Conservation (phyloP, 2,888 invertebrate species). For the Acanthosepion pharaonis region DNA sequence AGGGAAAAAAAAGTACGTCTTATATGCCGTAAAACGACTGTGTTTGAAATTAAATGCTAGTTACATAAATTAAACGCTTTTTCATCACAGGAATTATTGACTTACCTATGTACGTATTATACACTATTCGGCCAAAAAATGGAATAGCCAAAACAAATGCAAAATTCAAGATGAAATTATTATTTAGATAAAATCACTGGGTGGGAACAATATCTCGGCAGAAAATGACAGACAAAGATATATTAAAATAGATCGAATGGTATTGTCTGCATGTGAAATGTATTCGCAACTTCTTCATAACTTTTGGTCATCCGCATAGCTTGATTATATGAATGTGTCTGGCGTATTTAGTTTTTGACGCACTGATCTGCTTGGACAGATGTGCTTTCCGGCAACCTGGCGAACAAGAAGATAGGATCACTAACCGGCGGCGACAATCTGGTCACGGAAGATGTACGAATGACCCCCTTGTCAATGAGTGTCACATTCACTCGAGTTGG, state of each 20-base stretch:
- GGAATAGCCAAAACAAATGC: too few relatives aligned
- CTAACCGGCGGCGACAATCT: neutral
- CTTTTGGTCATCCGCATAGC: neutral
- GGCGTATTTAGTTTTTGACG: neutral
- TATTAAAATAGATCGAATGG: neutral
- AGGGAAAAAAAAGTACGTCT: too few relatives aligned
- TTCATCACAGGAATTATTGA: too few relatives aligned
- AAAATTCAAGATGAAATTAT: too few relatives aligned
- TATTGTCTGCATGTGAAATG: neutral
- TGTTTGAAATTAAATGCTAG: too few relatives aligned
- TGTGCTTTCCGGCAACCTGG: neutral
- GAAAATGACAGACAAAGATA: neutral
- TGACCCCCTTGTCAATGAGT: slow-evolving; percentile 33
- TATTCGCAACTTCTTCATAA: neutral
- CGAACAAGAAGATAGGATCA: neutral
- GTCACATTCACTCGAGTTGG: slow-evolving; percentile 14
- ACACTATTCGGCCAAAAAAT: too few relatives aligned
- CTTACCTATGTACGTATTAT: too few relatives aligned
- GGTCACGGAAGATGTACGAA: slow-evolving; percentile 23
- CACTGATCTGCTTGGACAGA: neutral
- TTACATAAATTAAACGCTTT: too few relatives aligned
- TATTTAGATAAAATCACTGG: too few relatives aligned
- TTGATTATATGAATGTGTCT: neutral
- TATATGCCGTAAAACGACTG: too few relatives aligned
- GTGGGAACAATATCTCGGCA: too few relatives aligned